Base-by-base conservation (phyloP, 1,140 invertebrate species). In the Solenopsis invicta region DNA sequence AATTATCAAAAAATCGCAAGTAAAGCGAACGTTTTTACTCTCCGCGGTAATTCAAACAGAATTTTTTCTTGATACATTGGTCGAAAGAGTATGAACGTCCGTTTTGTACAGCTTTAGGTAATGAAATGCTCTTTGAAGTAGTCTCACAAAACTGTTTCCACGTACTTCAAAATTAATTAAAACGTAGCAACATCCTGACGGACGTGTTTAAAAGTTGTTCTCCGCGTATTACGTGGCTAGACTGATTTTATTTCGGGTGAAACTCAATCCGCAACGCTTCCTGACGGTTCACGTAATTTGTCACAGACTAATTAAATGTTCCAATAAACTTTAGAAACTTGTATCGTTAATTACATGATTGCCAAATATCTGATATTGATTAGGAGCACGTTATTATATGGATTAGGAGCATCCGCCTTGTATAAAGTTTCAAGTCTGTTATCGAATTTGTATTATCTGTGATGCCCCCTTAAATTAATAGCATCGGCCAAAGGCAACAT, bases 241-340 rank as follows among this genome's bases (percentile, higher is more conserved):
- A 59, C 54, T 48, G 64, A 82, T 74, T 82, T 82, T 74, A 82
- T 72, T 74, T 16, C 52, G 41, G 48, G 41, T 74, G 37, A 74
- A 82, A 61, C 54, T 69, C 64, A 54, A 56, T 81, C 66, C 48
- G 54, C 67, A 61, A 82, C 48, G 52, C 41, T 72, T 75, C 21
- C 69, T 50, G 69, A 84, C 69, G 24, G 54, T 13, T 50, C 75
- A 16, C 54, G 34, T 62, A 71, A 81, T 56, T 61, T 66, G n/a
- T 13, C 64, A 45, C 59, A 52, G 77, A 87, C 74, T 82, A 87
- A 89, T 90, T 87, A 87, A 67, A 69, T 76, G 48, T 66, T 85
- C 10, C 80, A 59, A 87, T 89, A 87, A 90, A 87, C 87, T 85
- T 56, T 72, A 54, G 41, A 10, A 59, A 61, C 54, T 71, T n/a